These are phyloP conservation scores for Bos javanicus DNA, from an alignment of 2,113 vertebrate genomes.

Conservation along the genomic window DNA sequence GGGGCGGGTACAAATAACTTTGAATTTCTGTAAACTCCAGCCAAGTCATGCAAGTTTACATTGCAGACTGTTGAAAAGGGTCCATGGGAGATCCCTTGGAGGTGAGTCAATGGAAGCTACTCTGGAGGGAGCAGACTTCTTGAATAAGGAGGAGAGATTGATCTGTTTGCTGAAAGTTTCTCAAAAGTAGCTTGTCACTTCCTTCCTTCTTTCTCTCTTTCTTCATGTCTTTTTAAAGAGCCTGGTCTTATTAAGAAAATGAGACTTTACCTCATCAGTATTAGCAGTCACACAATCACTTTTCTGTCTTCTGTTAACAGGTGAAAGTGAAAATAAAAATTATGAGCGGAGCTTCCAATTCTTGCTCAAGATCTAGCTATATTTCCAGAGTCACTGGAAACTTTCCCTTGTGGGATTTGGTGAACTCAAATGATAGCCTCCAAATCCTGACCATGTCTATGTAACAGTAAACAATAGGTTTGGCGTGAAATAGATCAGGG, in stretches of 20 bases:
- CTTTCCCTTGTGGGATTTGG: neutral
- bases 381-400: neutral
- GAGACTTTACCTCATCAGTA: neutral
- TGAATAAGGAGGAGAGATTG: neutral
- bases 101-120: neutral
- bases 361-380: neutral
- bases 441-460: neutral
- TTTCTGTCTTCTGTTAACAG: neutral
- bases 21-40: neutral
- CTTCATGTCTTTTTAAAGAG: neutral
- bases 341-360: neutral
- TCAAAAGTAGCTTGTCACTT: neutral
- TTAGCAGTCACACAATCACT: neutral
- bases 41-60: neutral
- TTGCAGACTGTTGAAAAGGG: neutral
- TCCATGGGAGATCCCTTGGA: neutral
- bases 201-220: neutral
- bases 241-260: neutral
- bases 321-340: neutral
- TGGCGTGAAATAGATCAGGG: neutral
- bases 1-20: no score
- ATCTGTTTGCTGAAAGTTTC: neutral
- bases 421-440: neutral
- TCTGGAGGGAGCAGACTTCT: neutral
- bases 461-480: neutral